Evolutionary conservation across 1,140 invertebrate species (phyloP).

Genomic region (Ectropis grisescens): DNA sequence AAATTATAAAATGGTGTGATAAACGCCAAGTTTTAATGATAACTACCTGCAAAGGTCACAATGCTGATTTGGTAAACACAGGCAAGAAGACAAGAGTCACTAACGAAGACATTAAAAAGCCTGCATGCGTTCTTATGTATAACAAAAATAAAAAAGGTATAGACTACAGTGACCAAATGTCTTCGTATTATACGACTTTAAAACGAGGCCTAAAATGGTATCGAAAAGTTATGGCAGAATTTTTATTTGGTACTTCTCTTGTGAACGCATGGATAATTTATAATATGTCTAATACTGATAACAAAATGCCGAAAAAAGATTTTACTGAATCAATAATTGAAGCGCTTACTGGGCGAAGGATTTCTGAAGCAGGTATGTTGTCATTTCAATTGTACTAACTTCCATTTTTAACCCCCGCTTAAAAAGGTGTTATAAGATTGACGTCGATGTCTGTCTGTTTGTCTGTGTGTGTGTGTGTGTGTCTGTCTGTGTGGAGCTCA

Average conservation of each 20-base stretch:
- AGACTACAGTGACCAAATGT: constrained; percentile 17
- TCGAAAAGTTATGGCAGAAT: constrained; percentile 14
- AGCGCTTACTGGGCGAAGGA: constrained; percentile 9
- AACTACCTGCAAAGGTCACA: constrained; percentile 6
- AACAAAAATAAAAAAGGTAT: constrained; percentile 15
- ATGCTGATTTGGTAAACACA: constrained; percentile 4
- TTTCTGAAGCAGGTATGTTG: too few species aligned
- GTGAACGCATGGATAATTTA: constrained; percentile 13
- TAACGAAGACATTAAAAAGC: constrained; percentile 7
- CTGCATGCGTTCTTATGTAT: constrained; percentile 11
- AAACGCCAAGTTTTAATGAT: constrained; percentile 10
- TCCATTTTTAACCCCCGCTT: too few species aligned
- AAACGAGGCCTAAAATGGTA: constrained; percentile 12
- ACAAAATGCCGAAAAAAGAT: constrained; percentile 13
- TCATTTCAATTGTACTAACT: too few species aligned
- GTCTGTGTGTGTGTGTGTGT: too few species aligned
- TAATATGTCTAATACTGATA: constrained; percentile 9
- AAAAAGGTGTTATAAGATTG: too few species aligned
- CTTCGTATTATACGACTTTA: constrained; percentile 13
- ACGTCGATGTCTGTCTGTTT: too few species aligned
- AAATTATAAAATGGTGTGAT: constrained; percentile 12
- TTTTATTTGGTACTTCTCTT: constrained; percentile 9
- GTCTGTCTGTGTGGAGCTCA: too few species aligned
- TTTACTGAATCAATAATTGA: constrained; percentile 10
- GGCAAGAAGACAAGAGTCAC: constrained; percentile 5